Evolutionary conservation across 2,797 vertebrate species (phyloP).

Genomic region (Gambusia yucatana): DNA sequence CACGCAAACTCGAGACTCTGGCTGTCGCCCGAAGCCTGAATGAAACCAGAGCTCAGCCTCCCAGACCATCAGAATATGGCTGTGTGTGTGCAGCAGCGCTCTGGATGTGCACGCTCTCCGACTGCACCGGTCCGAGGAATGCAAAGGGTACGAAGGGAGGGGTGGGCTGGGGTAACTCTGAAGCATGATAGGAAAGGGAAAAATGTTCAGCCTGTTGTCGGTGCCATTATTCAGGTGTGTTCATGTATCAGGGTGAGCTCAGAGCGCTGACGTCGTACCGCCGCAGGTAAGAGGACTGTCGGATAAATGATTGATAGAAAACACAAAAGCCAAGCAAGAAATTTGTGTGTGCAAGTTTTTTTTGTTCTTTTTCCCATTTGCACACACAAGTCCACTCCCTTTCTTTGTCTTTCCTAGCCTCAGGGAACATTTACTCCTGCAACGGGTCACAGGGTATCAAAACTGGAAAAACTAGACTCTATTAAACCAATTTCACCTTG

Average conservation of each 20-base stretch:
- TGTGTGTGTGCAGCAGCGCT: slow-evolving; percentile 36
- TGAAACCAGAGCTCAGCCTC: slow-evolving; percentile 82
- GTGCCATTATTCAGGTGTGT: slow-evolving; percentile 33
- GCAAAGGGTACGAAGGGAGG: slow-evolving; percentile 52
- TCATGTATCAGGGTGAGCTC: slow-evolving; percentile 32
- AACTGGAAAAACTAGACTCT: slow-evolving; percentile 40
- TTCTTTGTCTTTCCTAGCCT: slow-evolving; percentile 3
- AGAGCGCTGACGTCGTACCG: slow-evolving; percentile 70
- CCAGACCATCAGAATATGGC: slow-evolving; percentile 60
- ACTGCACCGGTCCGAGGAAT: slow-evolving; percentile 60
- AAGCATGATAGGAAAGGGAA: slow-evolving; percentile 57
- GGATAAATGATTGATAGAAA: slow-evolving; percentile 55
- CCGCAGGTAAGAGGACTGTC: slow-evolving; percentile 62
- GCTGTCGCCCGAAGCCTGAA: slow-evolving; percentile 75
- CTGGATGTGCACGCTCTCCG: slow-evolving; percentile 51
- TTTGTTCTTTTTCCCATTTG: slow-evolving; percentile 46
- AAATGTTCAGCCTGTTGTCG: slow-evolving; percentile 52
- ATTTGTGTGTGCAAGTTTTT: slow-evolving; percentile 15
- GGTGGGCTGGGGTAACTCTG: slow-evolving; percentile 67
- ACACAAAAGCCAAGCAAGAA: slow-evolving; percentile 53
- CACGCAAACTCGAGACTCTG: slow-evolving; percentile 73
- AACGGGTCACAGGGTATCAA: slow-evolving; percentile 59
- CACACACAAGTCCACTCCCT: slow-evolving; percentile 20
- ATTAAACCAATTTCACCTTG: slow-evolving; percentile 28
- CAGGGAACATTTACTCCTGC: slow-evolving; percentile 55